Base-by-base conservation (phyloP, 1,140 invertebrate species). In the Latrodectus geometricus region DNA sequence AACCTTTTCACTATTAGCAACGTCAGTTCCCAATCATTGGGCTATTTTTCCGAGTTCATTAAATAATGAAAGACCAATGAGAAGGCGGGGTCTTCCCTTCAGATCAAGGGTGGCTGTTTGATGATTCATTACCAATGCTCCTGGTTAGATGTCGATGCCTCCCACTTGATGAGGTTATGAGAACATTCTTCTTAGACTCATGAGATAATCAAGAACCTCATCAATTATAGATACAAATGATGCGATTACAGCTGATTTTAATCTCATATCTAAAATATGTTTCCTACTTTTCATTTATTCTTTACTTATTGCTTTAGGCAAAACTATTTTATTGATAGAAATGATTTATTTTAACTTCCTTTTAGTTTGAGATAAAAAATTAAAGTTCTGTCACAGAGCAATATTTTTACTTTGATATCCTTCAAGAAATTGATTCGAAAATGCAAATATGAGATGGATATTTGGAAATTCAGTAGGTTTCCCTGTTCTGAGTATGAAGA, bases 1-100 rank as follows among this genome's bases (percentile, higher is more conserved):
- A 49, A 61, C 74, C 74, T 86, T 77, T 77, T 54, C 68, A 54
- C 20, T 21, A 17, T 61, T 68, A n/a, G 21, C 75, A 72, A 75
- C 70, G 73, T 84, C 56, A 70, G 74, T 61, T 23, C 75, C 77
- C 74, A 50, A 86, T 76, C 83, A 77, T 77, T 69, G 83, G 75
- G 77, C 49, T 50, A 74, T 77, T 86, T 86, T 77, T 78, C 83
- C 49, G 23, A 77, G 83, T 86, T 86, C 83, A 86, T 86, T 86
- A 86, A 86, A 86, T 86, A 86, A 86, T 77, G 66, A 86, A 86
- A 76, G 72, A 56, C 50, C 21, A 72, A 74, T 78, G 61, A 17
- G 5, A 78, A 66, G 74, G 74, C 61, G 76, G 76, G 56, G 76
- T 78, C 17, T 7, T 11, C 61, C 56, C 21, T 49, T 49, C 54